These are phyloP conservation scores for Amyelois transitella DNA, from an alignment of 1,140 invertebrate species.

Conservation along the genomic window DNA sequence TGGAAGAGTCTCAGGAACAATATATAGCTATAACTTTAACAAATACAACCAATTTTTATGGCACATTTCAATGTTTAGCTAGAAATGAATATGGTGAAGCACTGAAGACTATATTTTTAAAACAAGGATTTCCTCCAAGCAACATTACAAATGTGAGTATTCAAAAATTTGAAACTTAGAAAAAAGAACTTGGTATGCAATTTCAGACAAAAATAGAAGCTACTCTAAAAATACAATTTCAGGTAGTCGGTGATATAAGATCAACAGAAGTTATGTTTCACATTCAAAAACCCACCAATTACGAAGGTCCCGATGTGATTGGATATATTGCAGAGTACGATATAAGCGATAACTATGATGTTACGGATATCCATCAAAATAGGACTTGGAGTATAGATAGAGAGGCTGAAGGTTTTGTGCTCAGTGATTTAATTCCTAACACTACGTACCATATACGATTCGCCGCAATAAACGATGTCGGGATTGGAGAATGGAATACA, in stretches of 20 bases:
- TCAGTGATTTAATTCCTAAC: conserved; percentile 47
- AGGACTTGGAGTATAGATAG: conserved; percentile 51
- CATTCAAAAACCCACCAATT: conserved; percentile 28
- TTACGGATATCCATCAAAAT: conserved; percentile 48
- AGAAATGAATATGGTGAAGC: conserved; percentile 40
- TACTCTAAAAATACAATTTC: no score
- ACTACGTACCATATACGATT: conserved; percentile 54
- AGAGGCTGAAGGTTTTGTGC: conserved; percentile 20
- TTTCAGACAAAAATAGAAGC: no score
- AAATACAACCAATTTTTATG: conserved; percentile 28
- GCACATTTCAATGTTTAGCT: conserved; percentile 44
- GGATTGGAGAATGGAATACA: conserved; percentile 39
- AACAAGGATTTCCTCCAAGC: conserved; percentile 40
- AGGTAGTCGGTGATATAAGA: conserved; percentile 33
- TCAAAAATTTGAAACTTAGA: not conserved
- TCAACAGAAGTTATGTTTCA: conserved; percentile 43
- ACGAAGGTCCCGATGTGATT: conserved; percentile 33
- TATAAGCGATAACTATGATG: conserved; percentile 33
- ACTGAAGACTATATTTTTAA: conserved; percentile 35
- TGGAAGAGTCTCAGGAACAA: conserved; percentile 6
- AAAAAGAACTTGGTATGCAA: no score
- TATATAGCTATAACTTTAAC: conserved; percentile 24
- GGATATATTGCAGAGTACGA: conserved; percentile 58
- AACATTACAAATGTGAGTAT: conserved; percentile 39
- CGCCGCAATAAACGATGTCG: conserved; percentile 51